Conservation (phyloP, 2,113 vertebrate species). For the Lampris megalopsis region DNA sequence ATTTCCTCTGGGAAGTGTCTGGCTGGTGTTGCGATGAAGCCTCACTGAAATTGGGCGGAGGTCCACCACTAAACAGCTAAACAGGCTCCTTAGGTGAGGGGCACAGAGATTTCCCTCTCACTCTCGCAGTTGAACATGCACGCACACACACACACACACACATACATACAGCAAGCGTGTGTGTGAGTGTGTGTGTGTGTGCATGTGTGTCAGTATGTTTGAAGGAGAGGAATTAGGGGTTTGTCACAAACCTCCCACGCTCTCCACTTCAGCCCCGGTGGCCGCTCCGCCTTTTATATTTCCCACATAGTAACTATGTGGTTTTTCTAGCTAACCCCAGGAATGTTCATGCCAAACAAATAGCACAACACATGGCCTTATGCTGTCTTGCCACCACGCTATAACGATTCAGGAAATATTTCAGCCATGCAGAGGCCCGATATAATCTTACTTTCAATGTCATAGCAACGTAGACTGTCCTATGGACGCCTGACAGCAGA, state of each 20-base stretch:
- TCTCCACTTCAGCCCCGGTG: conserved; percentile 65
- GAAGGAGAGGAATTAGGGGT: conserved; percentile 55
- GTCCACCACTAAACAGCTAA: conserved; percentile 39
- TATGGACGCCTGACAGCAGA: too few relatives aligned
- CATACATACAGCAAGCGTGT: conserved; percentile 11
- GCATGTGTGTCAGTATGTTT: conserved; percentile 51
- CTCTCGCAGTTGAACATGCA: too few relatives aligned
- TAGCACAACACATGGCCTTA: conserved; percentile 57
- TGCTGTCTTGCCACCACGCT: conserved; percentile 22
- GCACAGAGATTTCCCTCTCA: conserved; percentile 31
- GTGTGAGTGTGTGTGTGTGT: neutral
- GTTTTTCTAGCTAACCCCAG: conserved; percentile 65
- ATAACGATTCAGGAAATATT: conserved; percentile 57
- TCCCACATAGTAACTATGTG: conserved; percentile 74
- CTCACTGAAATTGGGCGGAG: conserved; percentile 57
- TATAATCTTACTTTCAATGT: conserved; percentile 52
- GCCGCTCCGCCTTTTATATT: conserved; percentile 70
- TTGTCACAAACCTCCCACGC: conserved; percentile 72
- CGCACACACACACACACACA: conserved; percentile 14
- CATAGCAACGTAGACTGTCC: too few relatives aligned
- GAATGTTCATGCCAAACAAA: conserved; percentile 75
- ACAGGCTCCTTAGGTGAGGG: conserved; percentile 12
- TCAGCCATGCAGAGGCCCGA: conserved; percentile 49
- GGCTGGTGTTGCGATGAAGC: conserved; percentile 54
- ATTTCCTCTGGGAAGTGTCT: conserved; percentile 33